Evolutionary conservation across 1,140 invertebrate species (phyloP).

Genomic region (Listronotus oregonensis): DNA sequence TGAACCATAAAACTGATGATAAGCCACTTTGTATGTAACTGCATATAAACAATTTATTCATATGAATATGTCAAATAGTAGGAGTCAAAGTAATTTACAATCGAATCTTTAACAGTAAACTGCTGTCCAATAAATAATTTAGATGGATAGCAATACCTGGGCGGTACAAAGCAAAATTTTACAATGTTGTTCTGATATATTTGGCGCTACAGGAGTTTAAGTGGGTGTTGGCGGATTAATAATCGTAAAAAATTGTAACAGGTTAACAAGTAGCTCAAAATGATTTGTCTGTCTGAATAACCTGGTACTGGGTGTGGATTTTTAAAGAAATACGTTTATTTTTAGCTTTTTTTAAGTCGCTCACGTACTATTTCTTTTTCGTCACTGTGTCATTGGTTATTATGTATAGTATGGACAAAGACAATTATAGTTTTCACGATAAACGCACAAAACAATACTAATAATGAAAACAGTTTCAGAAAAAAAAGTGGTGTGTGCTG

Average conservation of each 20-base stretch:
- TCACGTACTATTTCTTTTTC: too few relatives aligned
- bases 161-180: slow-evolving; percentile 19
- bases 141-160: slow-evolving; percentile 26
- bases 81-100: slow-evolving; percentile 26
- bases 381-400: too few relatives aligned
- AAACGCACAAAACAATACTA: too few relatives aligned
- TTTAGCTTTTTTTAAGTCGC: too few relatives aligned
- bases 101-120: slow-evolving; percentile 23
- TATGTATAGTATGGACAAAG: too few relatives aligned
- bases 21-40: too few relatives aligned
- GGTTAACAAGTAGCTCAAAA: slow-evolving; percentile 28
- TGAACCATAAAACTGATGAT: too few relatives aligned
- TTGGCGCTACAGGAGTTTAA: slow-evolving; percentile 11
- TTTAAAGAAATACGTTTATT: too few relatives aligned
- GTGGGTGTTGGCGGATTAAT: slow-evolving; percentile 27
- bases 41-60: slow-evolving; percentile 3
- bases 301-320: slow-evolving; percentile 7
- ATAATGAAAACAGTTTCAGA: too few relatives aligned
- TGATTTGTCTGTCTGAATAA: slow-evolving; percentile 24
- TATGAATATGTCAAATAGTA: slow-evolving; percentile 9
- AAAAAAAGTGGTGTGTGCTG: too few relatives aligned
- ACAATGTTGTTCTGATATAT: slow-evolving; percentile 28
- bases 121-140: slow-evolving; percentile 18
- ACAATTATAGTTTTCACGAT: too few relatives aligned
- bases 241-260: slow-evolving; percentile 27